These are phyloP conservation scores for Diachasmimorpha longicaudata DNA, from an alignment of 1,140 invertebrate genomes.

Conservation along the genomic window DNA sequence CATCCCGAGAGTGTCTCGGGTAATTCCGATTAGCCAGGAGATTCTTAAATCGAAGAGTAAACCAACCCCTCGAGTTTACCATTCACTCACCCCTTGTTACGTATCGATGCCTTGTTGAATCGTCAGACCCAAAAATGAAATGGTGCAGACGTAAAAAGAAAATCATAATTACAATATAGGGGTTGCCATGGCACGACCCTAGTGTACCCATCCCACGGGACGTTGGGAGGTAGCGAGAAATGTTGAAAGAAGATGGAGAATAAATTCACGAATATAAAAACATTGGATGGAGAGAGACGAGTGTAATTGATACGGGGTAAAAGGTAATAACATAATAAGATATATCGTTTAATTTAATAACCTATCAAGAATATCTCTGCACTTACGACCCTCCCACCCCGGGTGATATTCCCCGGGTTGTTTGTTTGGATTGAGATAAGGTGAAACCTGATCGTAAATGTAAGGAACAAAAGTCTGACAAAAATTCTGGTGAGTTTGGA, in stretches of 20 bases:
- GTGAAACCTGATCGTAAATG: conserved; percentile 22
- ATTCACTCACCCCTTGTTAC: background rate
- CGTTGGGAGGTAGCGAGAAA: background rate
- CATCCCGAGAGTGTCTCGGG: background rate
- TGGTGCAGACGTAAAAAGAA: conserved; percentile 59
- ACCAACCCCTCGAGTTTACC: background rate
- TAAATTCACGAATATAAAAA: background rate
- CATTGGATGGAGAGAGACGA: background rate
- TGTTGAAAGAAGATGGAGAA: background rate
- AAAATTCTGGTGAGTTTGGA: background rate
- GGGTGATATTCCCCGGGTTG: background rate
- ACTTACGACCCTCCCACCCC: background rate
- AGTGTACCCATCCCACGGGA: conserved; percentile 53
- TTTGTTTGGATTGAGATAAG: conserved; percentile 8
- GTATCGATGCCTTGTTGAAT: too few relatives aligned
- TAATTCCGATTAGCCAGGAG: conserved; percentile 42
- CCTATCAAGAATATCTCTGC: conserved; percentile 49
- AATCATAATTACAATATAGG: conserved; percentile 60
- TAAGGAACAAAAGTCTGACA: conserved; percentile 21
- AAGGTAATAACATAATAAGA: conserved; percentile 38
- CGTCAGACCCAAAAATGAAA: conserved; percentile 43
- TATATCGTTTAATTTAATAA: conserved; percentile 59
- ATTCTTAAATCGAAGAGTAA: conserved; percentile 31
- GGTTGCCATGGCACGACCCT: conserved; percentile 52
- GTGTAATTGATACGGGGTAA: conserved; percentile 11